Evolutionary conservation across 2,797 vertebrate species (phyloP).

Genomic region (Chrosomus eos): DNA sequence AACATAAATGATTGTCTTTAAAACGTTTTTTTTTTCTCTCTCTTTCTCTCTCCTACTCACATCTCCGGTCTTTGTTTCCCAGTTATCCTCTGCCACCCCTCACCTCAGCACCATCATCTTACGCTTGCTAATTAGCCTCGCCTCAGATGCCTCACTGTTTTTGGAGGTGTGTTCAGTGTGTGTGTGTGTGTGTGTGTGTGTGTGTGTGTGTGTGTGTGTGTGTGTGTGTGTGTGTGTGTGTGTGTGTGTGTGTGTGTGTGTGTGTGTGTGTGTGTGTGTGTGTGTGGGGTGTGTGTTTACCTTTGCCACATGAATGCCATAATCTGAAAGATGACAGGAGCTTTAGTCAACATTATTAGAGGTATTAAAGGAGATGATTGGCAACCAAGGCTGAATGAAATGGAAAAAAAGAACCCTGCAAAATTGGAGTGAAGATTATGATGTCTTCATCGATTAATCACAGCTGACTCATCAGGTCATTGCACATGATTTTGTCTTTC

Average conservation of each 20-base stretch:
- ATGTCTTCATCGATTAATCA: conserved; percentile 36
- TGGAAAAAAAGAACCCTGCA: conserved; percentile 27
- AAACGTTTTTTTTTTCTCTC: too few relatives aligned
- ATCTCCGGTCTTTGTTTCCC: background rate
- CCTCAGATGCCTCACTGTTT: background rate
- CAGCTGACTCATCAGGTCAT: conserved; percentile 14
- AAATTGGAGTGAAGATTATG: conserved; percentile 40
- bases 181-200: too few relatives aligned
- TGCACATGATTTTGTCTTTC: background rate
- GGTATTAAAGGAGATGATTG: conserved; percentile 44
- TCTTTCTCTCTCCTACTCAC: background rate
- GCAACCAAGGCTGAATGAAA: conserved; percentile 29
- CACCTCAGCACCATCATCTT: background rate
- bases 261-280: background rate
- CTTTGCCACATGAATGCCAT: background rate
- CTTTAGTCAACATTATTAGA: conserved; percentile 31
- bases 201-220: too few relatives aligned
- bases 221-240: too few relatives aligned
- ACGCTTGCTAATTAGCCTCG: background rate
- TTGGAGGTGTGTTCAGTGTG: background rate
- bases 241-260: too few relatives aligned
- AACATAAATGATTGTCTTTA: background rate
- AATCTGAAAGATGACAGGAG: conserved; percentile 10
- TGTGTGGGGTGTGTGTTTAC: background rate
- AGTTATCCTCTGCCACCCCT: too few relatives aligned